Conservation (phyloP, 2,113 vertebrate species). For the Vidua chalybeata region DNA sequence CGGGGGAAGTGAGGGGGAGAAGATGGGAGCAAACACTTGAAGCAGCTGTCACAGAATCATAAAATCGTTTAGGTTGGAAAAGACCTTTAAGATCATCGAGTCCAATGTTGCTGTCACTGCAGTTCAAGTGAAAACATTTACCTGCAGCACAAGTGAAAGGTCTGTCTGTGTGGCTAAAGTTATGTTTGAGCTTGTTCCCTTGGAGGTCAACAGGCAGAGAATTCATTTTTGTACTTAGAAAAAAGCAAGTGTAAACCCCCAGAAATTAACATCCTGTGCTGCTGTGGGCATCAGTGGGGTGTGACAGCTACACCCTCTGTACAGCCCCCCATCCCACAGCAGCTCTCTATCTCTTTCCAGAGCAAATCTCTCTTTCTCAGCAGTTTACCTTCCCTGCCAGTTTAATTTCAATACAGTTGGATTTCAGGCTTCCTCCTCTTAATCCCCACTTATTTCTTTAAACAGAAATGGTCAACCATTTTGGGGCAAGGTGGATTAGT, state of each 20-base stretch:
- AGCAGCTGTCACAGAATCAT: not conserved
- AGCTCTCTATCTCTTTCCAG: not conserved
- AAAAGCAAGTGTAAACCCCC: accelerated
- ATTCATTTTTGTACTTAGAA: not conserved
- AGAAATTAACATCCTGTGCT: not conserved
- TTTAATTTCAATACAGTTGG: slow-evolving; percentile 29
- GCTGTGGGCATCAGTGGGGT: not conserved
- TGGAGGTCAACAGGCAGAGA: not conserved
- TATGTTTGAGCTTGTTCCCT: accelerated
- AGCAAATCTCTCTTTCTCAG: not conserved
- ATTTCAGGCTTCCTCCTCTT: slow-evolving; percentile 20
- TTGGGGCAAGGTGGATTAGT: not conserved
- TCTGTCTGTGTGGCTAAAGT: not conserved
- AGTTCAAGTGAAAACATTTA: not conserved
- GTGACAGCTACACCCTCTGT: not conserved
- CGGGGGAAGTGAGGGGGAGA: not conserved
- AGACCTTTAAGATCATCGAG: not conserved
- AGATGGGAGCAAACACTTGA: not conserved
- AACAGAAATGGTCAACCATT: not conserved
- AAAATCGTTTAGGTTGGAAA: not conserved
- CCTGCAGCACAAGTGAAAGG: not conserved
- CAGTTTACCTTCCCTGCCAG: not conserved
- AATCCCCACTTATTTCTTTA: slow-evolving; percentile 44
- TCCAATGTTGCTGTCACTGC: not conserved
- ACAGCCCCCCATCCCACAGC: accelerated